phyloP scores from a whole-genome alignment of 2,888 invertebrate species.

The Eilema depressum region DNA sequence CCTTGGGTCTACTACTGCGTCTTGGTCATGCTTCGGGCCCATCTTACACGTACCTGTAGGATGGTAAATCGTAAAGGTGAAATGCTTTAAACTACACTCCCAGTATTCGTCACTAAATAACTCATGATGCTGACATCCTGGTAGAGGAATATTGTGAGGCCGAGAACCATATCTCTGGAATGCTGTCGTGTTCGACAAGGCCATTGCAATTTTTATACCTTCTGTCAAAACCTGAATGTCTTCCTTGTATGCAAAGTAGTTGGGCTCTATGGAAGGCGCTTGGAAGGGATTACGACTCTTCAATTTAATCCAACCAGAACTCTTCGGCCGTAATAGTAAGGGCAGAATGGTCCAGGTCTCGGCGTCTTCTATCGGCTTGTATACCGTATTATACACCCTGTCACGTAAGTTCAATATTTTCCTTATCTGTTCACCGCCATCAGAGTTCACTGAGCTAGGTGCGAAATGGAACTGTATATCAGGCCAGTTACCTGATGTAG shows the following conservation, averaged over 20 bases:
- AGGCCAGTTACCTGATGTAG: conserved; percentile 91
- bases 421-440: conserved; percentile 92
- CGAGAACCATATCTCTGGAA: conserved; percentile 94
- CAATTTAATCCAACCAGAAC: conserved; percentile 95
- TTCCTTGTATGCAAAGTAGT: conserved; percentile 95
- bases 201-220: conserved; percentile 94
- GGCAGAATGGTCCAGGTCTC: conserved; percentile 96
- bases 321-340: conserved; percentile 93
- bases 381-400: conserved; percentile 94
- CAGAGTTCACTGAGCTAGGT: conserved; percentile 94
- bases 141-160: conserved; percentile 92
- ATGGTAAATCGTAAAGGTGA: conserved; percentile 94
- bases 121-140: conserved; percentile 91
- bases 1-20: conserved; percentile 93
- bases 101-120: conserved; percentile 94
- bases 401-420: conserved; percentile 92
- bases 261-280: conserved; percentile 95
- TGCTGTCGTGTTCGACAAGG: conserved; percentile 92
- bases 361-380: conserved; percentile 91
- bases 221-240: conserved; percentile 93
- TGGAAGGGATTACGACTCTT: conserved; percentile 93
- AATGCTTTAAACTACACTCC: conserved; percentile 94
- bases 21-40: conserved; percentile 92
- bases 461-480: conserved; percentile 96
- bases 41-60: conserved; percentile 95